Conservation (phyloP, 2,888 invertebrate genomes). For the Yponomeuta malinellus region DNA sequence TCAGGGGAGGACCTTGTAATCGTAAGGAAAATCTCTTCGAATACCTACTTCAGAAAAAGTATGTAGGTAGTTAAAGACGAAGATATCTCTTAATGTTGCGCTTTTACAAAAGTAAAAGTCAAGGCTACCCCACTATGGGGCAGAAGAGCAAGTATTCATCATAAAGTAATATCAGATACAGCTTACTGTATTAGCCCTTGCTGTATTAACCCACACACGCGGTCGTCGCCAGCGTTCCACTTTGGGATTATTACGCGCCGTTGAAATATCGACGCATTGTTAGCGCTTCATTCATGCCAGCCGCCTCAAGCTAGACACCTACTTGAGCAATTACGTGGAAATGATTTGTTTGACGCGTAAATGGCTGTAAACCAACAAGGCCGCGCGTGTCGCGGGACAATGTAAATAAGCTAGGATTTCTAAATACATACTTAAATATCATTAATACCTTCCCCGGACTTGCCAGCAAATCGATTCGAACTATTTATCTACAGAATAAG, state of each 20-base stretch:
- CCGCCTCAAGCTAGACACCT: background rate
- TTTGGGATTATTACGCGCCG: constrained; percentile 28
- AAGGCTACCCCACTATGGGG: no score
- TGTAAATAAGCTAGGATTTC: background rate
- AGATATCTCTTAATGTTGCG: no score
- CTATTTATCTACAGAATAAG: background rate
- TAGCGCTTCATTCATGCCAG: constrained; percentile 37
- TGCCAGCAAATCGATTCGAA: no score
- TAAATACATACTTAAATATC: background rate
- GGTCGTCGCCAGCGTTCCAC: constrained; percentile 44
- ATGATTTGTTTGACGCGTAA: constrained; percentile 1
- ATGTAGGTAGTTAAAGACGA: no score
- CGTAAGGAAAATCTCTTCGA: no score
- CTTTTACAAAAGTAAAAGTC: no score
- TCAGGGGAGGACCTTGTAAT: constrained; percentile 26
- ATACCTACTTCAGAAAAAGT: no score
- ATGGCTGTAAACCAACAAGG: background rate
- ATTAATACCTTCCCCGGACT: no score
- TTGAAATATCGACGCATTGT: constrained; percentile 45
- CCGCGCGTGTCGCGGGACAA: background rate
- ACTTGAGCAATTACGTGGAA: constrained; percentile 6
- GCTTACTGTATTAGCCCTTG: constrained; percentile 21
- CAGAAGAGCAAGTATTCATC: no score
- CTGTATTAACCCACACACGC: constrained; percentile 35
- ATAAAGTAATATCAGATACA: no score